phyloP scores from a whole-genome alignment of 2,797 vertebrate genomes.

The Ambastaia sidthimunki region DNA sequence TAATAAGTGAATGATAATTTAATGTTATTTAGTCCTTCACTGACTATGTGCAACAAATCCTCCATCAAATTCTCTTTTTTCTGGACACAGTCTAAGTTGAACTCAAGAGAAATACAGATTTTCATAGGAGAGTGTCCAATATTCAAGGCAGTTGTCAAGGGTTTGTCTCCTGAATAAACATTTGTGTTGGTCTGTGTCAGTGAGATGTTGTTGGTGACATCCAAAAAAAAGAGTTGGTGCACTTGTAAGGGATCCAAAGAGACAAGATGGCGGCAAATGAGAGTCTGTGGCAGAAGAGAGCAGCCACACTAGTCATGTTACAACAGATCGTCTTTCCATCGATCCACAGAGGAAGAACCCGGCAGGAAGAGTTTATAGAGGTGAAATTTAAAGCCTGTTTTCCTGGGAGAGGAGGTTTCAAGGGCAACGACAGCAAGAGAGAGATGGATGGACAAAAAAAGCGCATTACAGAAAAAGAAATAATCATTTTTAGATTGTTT shows the following conservation, averaged over 20 bases:
- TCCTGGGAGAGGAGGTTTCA: slow-evolving; percentile 72
- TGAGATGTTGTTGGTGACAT: slow-evolving; percentile 12
- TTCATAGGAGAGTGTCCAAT: background rate
- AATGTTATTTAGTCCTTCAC: too few species aligned
- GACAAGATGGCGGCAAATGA: slow-evolving; percentile 65
- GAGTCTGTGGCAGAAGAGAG: slow-evolving; percentile 70
- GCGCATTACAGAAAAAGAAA: slow-evolving; percentile 9
- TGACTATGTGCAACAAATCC: too few species aligned
- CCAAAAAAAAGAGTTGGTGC: slow-evolving; percentile 30
- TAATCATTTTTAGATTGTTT: background rate
- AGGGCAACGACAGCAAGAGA: slow-evolving; percentile 67
- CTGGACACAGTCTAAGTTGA: too few species aligned
- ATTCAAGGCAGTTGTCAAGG: background rate
- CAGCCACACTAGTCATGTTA: slow-evolving; percentile 72
- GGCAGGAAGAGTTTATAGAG: slow-evolving; percentile 76
- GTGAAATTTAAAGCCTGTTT: slow-evolving; percentile 77
- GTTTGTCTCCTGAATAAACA: background rate
- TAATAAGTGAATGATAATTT: too few species aligned
- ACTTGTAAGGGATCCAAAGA: slow-evolving; percentile 54
- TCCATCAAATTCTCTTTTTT: too few species aligned
- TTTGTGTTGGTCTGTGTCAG: background rate
- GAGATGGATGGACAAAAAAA: slow-evolving; percentile 23
- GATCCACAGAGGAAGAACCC: slow-evolving; percentile 79
- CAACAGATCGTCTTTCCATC: slow-evolving; percentile 80
- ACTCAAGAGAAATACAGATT: background rate